These are phyloP conservation scores for Pluvialis apricaria DNA, from an alignment of 2,113 vertebrate species.

Conservation along the genomic window DNA sequence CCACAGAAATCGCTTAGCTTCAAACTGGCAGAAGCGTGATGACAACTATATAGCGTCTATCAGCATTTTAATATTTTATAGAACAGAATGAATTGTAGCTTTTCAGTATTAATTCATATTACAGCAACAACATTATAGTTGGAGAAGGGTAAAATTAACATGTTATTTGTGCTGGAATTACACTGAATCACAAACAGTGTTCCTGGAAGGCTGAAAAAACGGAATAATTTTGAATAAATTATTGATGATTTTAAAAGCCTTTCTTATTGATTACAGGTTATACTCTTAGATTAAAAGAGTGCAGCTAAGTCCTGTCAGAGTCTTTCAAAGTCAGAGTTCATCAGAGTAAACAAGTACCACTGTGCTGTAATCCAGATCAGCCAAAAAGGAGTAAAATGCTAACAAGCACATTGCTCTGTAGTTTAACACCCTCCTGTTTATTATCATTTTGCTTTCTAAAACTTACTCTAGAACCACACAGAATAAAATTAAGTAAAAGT, in stretches of 20 bases:
- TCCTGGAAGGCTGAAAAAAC: slow-evolving; percentile 40
- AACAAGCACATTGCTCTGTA: neutral
- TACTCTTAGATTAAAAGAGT: slow-evolving; percentile 51
- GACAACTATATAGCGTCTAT: neutral
- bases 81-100: slow-evolving; percentile 7
- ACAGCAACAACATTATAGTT: neutral
- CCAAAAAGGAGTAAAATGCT: neutral
- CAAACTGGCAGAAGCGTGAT: neutral
- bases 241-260: slow-evolving; percentile 60
- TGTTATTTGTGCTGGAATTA: slow-evolving; percentile 38
- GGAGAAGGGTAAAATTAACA: slow-evolving; percentile 28
- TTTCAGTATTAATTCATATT: slow-evolving; percentile 31
- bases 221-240: slow-evolving; percentile 61
- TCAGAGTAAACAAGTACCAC: neutral
- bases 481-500: neutral
- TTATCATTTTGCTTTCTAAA: neutral
- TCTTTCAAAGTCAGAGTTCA: slow-evolving; percentile 47
- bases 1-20: neutral
- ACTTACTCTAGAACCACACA: neutral
- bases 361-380: neutral
- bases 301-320: slow-evolving; percentile 39
- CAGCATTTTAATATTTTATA: neutral
- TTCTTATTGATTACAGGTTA: slow-evolving; percentile 61
- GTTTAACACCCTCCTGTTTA: neutral
- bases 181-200: neutral